Base-by-base conservation (phyloP, 2,113 vertebrate genomes). In the Ptychochromis oligacanthus region DNA sequence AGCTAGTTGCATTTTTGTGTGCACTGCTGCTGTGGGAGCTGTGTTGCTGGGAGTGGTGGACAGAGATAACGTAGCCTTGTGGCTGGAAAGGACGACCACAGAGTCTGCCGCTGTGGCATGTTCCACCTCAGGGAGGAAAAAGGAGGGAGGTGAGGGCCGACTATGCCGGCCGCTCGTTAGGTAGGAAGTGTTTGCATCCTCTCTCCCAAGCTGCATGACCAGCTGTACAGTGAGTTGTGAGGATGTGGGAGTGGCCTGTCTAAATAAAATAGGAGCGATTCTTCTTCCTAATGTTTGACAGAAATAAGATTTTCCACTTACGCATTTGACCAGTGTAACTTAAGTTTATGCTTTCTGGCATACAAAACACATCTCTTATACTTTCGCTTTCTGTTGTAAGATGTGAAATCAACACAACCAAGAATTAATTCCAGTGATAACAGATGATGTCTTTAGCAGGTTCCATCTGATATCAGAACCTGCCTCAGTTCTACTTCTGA, bases 161-260 rank as follows among this genome's bases (percentile, higher is more conserved):
- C 54, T 87, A 46, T 80, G 86, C 89, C 36, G 77, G 89, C 83
- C 81, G 78, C 88, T 88, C 20, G 60, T 84, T 91, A 79, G 87
- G 80, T 93, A 93, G 94, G 95, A 95, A 95, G 88, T 92, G 91
- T 90, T 94, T 82, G 90, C 89, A 92, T 95, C 93, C 93, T 95
- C 91, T 89, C 84, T 85, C 87, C 64, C 52, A 4, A 85, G 82
- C 83, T 52, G 60, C 79, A 76, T 5, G 80, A 46, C 43, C 91
- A 92, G 90, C 91, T 94, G 91, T 86, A 92, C 92, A 91, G 91
- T 92, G 85, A 93, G 89, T 93, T 79, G 77, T 65, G 91, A 94
- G 92, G 90, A 94, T 85, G 84, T 93, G 91, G 93, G 90, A 91
- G 93, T 80, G 88, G 92, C 65, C 72, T 57, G 26, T 1, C 28